These are phyloP conservation scores for Thera obeliscata DNA, from an alignment of 2,888 invertebrate genomes.

Conservation along the genomic window DNA sequence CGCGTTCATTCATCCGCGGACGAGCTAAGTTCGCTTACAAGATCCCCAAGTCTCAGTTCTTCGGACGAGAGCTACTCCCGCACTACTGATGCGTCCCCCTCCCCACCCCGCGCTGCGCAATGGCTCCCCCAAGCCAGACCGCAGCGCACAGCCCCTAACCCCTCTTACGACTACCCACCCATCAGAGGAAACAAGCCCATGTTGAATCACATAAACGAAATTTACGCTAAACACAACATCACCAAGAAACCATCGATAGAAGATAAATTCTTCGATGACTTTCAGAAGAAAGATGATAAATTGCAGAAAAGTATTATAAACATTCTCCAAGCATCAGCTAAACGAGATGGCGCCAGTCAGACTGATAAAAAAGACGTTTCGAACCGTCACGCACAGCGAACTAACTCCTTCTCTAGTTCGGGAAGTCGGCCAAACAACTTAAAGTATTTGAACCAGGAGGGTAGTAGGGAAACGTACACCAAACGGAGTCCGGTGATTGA, in stretches of 20 bases:
- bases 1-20: conserved; percentile 91
- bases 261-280: conserved; percentile 72
- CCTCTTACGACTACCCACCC: conserved; percentile 85
- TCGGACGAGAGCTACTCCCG: conserved; percentile 94
- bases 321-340: conserved; percentile 83
- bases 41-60: conserved; percentile 92
- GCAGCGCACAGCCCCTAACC: conserved; percentile 82
- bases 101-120: conserved; percentile 84
- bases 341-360: conserved; percentile 87
- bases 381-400: conserved; percentile 65
- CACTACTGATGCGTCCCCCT: conserved; percentile 89
- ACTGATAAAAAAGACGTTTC: conserved; percentile 87
- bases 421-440: conserved; percentile 81
- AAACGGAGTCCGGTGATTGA: conserved; percentile 77
- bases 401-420: conserved; percentile 82
- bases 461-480: conserved; percentile 73
- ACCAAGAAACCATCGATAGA: conserved; percentile 72
- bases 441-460: conserved; percentile 80
- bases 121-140: conserved; percentile 77
- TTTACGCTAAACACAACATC: conserved; percentile 74
- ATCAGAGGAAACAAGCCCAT: conserved; percentile 75
- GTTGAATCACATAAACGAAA: conserved; percentile 67
- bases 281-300: conserved; percentile 79
- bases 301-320: conserved; percentile 79
- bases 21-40: conserved; percentile 91